Percentiles rank a stretch among this genome's conserved stretches.
Conservation (phyloP, 1,140 invertebrate genomes). For the Chlorops oryzae region DNA sequence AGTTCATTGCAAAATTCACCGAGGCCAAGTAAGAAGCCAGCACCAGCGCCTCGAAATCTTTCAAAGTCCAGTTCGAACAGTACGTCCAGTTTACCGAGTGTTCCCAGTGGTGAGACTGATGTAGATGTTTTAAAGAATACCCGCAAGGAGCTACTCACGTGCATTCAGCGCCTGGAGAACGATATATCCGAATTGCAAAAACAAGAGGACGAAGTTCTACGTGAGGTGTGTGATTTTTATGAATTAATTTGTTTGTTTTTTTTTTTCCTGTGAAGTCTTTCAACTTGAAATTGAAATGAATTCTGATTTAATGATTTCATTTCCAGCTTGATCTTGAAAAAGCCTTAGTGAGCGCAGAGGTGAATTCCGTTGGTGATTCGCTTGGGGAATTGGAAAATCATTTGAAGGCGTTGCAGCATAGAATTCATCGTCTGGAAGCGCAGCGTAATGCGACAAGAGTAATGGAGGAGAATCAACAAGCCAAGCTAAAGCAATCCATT, state of each 20-base stretch:
- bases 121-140: conserved; percentile 11
- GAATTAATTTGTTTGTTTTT: too few species aligned
- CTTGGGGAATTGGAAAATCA: conserved; percentile 67
- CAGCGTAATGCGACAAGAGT: conserved; percentile 44
- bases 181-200: conserved; percentile 55
- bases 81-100: not conserved
- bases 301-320: too few species aligned
- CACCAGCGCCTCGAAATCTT: conserved; percentile 29
- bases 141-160: not conserved
- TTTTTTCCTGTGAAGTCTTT: too few species aligned
- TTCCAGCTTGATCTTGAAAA: conserved; percentile 76
- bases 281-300: not conserved
- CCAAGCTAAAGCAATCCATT: conserved; percentile 45
- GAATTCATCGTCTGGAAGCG: conserved; percentile 40
- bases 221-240: conserved; percentile 48
- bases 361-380: conserved; percentile 67
- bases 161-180: conserved; percentile 49
- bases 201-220: conserved; percentile 57
- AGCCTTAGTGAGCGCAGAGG: conserved; percentile 74
- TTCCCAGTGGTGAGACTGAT: not conserved
- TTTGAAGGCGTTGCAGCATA: conserved; percentile 40
- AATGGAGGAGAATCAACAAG: conserved; percentile 46
- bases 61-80: not conserved
- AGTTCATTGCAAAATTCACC: conserved; percentile 24
- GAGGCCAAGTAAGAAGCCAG: conserved; percentile 31